These are phyloP conservation scores for Anarhynchus alexandrinus DNA, from an alignment of 2,113 vertebrate species.

Conservation along the genomic window DNA sequence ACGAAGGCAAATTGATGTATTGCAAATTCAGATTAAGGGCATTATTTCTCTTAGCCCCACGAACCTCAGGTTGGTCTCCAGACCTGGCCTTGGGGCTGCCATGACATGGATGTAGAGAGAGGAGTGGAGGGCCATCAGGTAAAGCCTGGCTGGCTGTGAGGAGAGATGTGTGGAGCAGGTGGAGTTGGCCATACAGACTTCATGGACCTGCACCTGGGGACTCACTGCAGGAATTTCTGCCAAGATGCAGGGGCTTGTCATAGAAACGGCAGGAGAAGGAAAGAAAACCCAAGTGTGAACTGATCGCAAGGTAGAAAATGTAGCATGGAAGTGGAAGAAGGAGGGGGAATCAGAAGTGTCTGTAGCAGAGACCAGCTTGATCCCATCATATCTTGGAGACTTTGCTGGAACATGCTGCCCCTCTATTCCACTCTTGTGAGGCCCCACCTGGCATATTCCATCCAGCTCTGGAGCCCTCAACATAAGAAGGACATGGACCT, in stretches of 20 bases:
- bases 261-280: not conserved
- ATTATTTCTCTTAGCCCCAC: not conserved
- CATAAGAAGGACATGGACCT: no score
- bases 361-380: not conserved
- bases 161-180: fast-evolving
- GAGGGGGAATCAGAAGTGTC: not conserved
- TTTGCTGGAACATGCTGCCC: not conserved
- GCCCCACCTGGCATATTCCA: no score
- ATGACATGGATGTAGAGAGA: fast-evolving
- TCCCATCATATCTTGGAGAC: not conserved
- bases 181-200: not conserved
- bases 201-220: fast-evolving
- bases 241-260: not conserved
- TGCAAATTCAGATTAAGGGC: not conserved
- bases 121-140: not conserved
- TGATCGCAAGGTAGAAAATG: not conserved
- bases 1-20: not conserved
- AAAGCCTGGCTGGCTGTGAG: not conserved
- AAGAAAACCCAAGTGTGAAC: not conserved
- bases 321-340: not conserved
- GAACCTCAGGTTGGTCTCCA: not conserved
- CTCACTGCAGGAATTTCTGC: not conserved
- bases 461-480: no score
- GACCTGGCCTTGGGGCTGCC: not conserved
- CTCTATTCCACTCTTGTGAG: no score